Conservation (phyloP, 2,888 invertebrate species). For the Trichogramma dendrolimi region DNA sequence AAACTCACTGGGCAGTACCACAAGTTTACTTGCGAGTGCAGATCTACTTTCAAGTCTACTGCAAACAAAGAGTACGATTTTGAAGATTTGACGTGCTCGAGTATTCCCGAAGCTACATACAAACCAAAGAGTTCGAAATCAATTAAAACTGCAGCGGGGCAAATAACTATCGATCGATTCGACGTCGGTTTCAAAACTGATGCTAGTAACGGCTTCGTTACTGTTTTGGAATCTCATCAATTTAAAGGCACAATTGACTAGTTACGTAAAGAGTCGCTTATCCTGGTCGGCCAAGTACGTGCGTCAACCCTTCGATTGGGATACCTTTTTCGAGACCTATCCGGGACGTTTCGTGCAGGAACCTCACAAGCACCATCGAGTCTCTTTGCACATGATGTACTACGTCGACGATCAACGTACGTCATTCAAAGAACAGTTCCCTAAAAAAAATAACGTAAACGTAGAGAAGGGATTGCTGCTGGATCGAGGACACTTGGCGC, state of each 20-base stretch:
- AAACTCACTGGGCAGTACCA: not conserved
- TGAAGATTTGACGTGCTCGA: too few relatives aligned
- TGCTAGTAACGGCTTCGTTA: not conserved
- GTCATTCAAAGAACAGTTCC: too few relatives aligned
- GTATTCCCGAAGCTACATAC: too few relatives aligned
- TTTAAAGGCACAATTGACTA: not conserved
- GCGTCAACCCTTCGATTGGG: not conserved
- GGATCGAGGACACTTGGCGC: not conserved
- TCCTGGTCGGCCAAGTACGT: not conserved
- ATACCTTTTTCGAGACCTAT: not conserved
- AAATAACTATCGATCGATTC: too few relatives aligned
- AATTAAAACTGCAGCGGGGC: too few relatives aligned
- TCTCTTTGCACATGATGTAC: too few relatives aligned
- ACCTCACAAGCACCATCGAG: too few relatives aligned
- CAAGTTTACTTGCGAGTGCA: not conserved
- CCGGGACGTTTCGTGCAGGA: too few relatives aligned
- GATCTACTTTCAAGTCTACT: too few relatives aligned
- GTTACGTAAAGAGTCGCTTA: not conserved
- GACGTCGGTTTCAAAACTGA: not conserved
- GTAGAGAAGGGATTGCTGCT: not conserved
- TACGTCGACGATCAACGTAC: too few relatives aligned
- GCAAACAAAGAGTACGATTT: too few relatives aligned
- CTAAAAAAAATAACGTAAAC: not conserved
- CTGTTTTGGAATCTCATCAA: not conserved
- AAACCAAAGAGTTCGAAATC: too few relatives aligned